A percentile compares a stretch with the other conserved stretches of the same genome.
phyloP scores from a whole-genome alignment of 2,797 vertebrate species.

The Glossophaga mutica region DNA sequence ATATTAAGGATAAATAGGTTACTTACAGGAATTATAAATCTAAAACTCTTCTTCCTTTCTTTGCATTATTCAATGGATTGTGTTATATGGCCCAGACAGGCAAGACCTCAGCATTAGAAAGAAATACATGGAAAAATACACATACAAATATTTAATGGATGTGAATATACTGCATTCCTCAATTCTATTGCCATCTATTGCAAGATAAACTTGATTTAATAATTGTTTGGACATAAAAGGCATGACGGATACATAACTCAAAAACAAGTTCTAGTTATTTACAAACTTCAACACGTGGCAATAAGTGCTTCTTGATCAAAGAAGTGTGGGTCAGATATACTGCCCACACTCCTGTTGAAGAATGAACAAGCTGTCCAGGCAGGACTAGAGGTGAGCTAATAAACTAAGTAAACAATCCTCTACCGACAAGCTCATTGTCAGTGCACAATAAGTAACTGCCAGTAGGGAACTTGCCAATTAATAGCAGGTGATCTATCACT shows the following conservation, averaged over 20 bases:
- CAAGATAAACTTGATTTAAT: background rate
- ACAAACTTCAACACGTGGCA: background rate
- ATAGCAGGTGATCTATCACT: background rate
- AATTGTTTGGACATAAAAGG: background rate
- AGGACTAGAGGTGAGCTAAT: background rate
- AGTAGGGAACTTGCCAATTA: background rate
- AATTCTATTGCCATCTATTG: background rate
- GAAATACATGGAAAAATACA: background rate
- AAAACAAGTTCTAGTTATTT: background rate
- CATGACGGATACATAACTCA: background rate
- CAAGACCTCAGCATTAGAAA: background rate
- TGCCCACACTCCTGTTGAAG: background rate
- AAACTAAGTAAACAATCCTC: background rate
- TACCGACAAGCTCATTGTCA: background rate
- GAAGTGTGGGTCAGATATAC: background rate
- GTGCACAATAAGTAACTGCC: background rate
- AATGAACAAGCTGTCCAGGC: background rate
- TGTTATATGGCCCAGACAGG: background rate
- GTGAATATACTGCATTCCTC: background rate
- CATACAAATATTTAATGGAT: background rate
- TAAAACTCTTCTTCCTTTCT: background rate
- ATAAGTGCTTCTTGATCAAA: background rate
- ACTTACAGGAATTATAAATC: slow-evolving; percentile 23
- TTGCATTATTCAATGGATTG: background rate
- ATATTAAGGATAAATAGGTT: slow-evolving; percentile 3